Conservation (phyloP, 2,113 vertebrate genomes). For the Macaca nemestrina region DNA sequence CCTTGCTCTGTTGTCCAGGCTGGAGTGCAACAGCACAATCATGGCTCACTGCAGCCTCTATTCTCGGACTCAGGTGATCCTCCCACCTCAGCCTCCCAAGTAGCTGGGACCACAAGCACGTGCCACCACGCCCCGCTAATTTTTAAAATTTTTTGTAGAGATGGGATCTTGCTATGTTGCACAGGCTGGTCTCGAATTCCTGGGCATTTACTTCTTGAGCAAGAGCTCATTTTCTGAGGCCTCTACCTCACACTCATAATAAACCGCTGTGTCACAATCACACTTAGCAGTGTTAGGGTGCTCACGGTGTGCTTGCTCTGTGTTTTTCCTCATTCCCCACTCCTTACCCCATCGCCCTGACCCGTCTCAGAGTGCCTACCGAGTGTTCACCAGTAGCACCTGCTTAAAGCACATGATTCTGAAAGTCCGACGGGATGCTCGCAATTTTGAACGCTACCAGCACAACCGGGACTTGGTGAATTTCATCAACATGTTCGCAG, state of each 20-base stretch:
- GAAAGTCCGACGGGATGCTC: conserved; percentile 96
- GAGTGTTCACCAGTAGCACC: conserved; percentile 97
- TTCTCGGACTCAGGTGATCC: too few relatives aligned
- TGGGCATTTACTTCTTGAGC: neutral
- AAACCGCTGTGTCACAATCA: neutral
- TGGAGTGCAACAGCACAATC: too few relatives aligned
- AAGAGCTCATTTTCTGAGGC: neutral
- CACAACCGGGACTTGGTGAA: conserved; percentile 98
- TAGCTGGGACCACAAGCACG: too few relatives aligned
- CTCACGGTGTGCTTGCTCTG: neutral
- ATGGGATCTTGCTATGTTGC: too few relatives aligned
- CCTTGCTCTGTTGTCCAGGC: too few relatives aligned
- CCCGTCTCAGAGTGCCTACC: conserved; percentile 91
- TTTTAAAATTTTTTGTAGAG: too few relatives aligned
- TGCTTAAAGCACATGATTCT: conserved; percentile 99
- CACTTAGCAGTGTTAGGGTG: neutral
- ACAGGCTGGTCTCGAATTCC: too few relatives aligned
- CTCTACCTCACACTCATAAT: neutral
- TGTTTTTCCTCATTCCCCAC: neutral
- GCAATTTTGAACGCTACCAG: conserved; percentile 98
- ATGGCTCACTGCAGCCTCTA: too few relatives aligned
- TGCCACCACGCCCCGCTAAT: too few relatives aligned
- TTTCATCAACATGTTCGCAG: conserved; percentile 98
- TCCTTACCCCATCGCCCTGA: neutral
- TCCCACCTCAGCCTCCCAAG: too few relatives aligned